Percentiles rank a stretch among this genome's conserved stretches.
Evolutionary conservation across 2,113 vertebrate genomes (phyloP).

Genomic region (Empidonax traillii): DNA sequence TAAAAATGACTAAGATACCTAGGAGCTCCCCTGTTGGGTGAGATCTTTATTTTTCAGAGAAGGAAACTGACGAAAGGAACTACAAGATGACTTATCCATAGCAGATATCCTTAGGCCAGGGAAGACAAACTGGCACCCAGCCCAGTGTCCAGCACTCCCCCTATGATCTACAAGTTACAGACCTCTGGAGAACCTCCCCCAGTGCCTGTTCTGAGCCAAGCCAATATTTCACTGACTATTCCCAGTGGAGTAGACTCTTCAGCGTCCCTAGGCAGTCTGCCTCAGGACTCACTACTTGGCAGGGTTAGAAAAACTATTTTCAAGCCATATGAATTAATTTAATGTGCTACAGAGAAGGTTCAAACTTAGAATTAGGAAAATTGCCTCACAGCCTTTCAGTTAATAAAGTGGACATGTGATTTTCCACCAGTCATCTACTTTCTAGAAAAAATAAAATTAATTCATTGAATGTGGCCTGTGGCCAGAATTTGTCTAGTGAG

Average conservation of each 20-base stretch:
- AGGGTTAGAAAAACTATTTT: not conserved
- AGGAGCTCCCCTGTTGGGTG: rapidly evolving
- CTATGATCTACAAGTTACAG: rapidly evolving
- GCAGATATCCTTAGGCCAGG: not conserved
- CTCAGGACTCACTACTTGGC: not conserved
- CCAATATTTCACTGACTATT: not conserved
- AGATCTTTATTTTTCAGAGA: not conserved
- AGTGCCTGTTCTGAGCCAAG: not conserved
- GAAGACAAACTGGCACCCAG: not conserved
- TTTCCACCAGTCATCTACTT: not conserved
- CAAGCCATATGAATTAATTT: not conserved
- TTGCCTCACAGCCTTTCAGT: not conserved
- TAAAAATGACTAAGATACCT: not conserved
- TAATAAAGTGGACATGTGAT: not conserved
- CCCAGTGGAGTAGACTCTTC: not conserved
- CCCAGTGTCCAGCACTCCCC: not conserved
- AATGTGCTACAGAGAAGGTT: not conserved
- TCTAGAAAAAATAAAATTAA: not conserved
- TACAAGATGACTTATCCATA: not conserved
- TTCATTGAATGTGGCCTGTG: not conserved
- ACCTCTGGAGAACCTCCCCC: not conserved
- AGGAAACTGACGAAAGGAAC: not conserved
- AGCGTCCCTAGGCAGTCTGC: not conserved
- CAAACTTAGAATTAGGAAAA: not conserved
- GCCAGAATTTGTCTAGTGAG: not conserved